Base-by-base conservation (phyloP, 92 coral and sea anemone species). In the Desmophyllum pertusum region DNA sequence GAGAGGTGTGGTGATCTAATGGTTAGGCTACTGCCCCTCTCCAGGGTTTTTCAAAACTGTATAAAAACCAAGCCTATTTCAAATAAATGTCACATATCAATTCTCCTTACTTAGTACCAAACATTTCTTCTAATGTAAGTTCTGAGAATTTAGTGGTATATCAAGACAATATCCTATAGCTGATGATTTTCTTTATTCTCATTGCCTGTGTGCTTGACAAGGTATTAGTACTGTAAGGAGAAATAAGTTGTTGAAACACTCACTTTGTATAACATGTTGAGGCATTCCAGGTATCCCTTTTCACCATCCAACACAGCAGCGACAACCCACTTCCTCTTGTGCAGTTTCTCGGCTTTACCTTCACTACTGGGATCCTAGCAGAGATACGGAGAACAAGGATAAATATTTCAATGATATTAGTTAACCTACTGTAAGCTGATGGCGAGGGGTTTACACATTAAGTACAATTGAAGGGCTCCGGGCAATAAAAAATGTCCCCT, bases 311-410 rank as follows among this genome's bases (percentile, higher is more conserved):
- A 41, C 73, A 97, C 91, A 38, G 95, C 97, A 50, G 99, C 94
- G 5, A 93, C 98, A 64, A 97, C 99, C 99, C 98, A 97, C 81
- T 97, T 97, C 76, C 99, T 97, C 85, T 88, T 94, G 80, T 97
- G 98, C 10, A 97, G 89, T 73, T 92, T 97, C 17, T 87, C 80
- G 11, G 93, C 92, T 79, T 83, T 90, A 74, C 88, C 91, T 30
- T 87, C 93, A 15, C 45, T 61, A 61, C 64, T 27, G 9, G 74
- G 36, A 23, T 82, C 72, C 86, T 82, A 55, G 57, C 68, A 81
- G 18, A 42, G 36, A 78, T 42, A 21, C 4, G 51, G 25, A 41
- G 33, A 23, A 72, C 17, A 8, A 46, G 27, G 9, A 30, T 45
- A 48, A 50, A 30, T 30, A 30, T 61, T 61, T n/a, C 66, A 27